These are phyloP conservation scores for Parambassis ranga DNA, from an alignment of 2,797 vertebrate genomes.

Conservation along the genomic window DNA sequence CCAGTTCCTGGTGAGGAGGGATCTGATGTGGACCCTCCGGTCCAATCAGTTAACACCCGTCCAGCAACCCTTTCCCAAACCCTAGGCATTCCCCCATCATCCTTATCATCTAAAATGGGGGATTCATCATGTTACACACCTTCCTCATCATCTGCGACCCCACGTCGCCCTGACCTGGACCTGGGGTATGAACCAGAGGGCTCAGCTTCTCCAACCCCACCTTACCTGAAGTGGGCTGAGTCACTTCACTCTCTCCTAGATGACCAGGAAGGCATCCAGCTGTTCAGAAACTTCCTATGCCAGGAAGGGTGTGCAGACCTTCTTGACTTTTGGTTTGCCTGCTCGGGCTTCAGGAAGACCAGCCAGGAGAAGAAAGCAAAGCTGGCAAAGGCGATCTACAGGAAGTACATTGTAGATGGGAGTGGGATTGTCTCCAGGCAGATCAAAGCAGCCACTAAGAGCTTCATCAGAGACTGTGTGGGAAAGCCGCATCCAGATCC, in stretches of 20 bases:
- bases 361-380: constrained; percentile 87
- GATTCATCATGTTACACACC: constrained; percentile 65
- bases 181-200: constrained; percentile 96
- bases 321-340: constrained; percentile 98
- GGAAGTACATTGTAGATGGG: constrained; percentile 92
- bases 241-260: constrained; percentile 93
- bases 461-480: constrained; percentile 93
- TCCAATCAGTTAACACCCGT: constrained; percentile 62
- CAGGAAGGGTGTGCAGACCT: constrained; percentile 92
- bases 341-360: constrained; percentile 92
- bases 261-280: constrained; percentile 93
- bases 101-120: constrained; percentile 69
- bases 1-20: constrained; percentile 96
- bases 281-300: constrained; percentile 91
- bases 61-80: constrained; percentile 64
- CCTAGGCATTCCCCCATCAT: constrained; percentile 48
- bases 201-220: constrained; percentile 91
- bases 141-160: constrained; percentile 85
- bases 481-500: constrained; percentile 90
- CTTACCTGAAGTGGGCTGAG: constrained; percentile 94
- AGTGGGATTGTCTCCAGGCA: constrained; percentile 89
- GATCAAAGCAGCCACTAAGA: constrained; percentile 92
- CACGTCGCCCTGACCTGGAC: constrained; percentile 89
- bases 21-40: constrained; percentile 78
- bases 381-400: constrained; percentile 95